Base-by-base conservation (phyloP, 2,888 invertebrate genomes). In the Xanthorhoe spadicearia region DNA sequence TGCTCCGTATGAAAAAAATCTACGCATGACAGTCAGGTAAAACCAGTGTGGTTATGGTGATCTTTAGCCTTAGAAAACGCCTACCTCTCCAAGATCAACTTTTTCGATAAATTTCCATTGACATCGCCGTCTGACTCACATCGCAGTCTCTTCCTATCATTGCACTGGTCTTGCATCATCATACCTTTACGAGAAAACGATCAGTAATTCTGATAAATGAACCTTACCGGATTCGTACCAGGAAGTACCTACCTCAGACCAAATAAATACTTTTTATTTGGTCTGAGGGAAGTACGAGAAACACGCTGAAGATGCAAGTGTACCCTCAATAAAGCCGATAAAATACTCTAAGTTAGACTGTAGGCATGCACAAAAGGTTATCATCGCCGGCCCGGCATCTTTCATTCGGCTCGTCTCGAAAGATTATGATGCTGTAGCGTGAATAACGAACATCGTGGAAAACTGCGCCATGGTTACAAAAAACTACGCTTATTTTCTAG, bases 81-180 rank as follows among this genome's bases (percentile, higher is more conserved):
- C 76, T 83, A 90, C 90, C 92, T 92, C 75, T 84, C 81, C 65
- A 79, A 68, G 55, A 81, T 71, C 57, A 85, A 53, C 72, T 86
- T 90, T 86, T 91, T 90, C 61, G 84, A 72, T 66, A 83, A 17
- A 81, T 89, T 91, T 65, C 85, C 88, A 71, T 77, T 77, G 55
- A 80, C 73, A 73, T 84, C 84, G 65, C 77, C 77, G 62, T 81
- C 83, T 19, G 89, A 89, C 48, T 89, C 87, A 81, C 82, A 82
- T 68, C 88, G 84, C 62, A 81, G 77, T 77, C 90, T 85, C 85
- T 91, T 91, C 76, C 83, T 84, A 81, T 60, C 68, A 77, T 76
- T 77, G 73, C 76, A 71, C 55, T 72, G 63, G 62, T 77, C 71
- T 78, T 79, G 77, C 84, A 77, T 83, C 84, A 77, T 83, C 73